A percentile compares a stretch with the other conserved stretches of the same genome.
These are phyloP conservation scores for Crossocerus cetratus DNA, from an alignment of 2,888 invertebrate genomes.

Conservation along the genomic window DNA sequence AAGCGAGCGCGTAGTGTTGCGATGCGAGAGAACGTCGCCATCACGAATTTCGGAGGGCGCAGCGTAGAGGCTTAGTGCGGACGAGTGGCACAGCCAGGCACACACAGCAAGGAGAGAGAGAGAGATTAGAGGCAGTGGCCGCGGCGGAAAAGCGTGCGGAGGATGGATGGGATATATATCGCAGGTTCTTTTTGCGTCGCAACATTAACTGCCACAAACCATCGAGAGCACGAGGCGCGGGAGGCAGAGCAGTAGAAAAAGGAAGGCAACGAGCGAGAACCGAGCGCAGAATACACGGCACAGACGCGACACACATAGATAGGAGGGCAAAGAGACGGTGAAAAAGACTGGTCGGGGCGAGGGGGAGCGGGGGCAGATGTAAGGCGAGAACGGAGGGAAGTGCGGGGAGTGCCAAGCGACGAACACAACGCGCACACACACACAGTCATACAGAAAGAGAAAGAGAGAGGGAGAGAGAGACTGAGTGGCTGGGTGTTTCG, in stretches of 20 bases:
- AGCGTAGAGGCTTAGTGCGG: not conserved
- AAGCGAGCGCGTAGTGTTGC: not conserved
- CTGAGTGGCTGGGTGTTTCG: conserved; percentile 21
- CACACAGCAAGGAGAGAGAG: not conserved
- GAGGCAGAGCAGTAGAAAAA: conserved; percentile 16
- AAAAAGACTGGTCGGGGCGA: too few species aligned
- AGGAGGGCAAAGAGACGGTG: too few species aligned
- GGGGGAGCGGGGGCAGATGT: not conserved
- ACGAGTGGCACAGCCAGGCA: not conserved
- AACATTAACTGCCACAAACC: conserved; percentile 15
- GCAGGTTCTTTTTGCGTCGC: not conserved
- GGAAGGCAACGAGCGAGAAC: conserved; percentile 19
- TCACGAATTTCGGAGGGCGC: not conserved
- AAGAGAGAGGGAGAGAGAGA: not conserved
- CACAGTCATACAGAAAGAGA: too few species aligned
- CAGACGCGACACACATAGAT: not conserved
- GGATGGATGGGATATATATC: conserved; percentile 7
- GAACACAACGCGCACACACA: conserved; percentile 5
- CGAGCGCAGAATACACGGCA: not conserved
- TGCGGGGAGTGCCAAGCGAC: not conserved
- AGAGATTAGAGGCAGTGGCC: not conserved
- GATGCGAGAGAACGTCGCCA: not conserved
- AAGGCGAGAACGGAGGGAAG: not conserved
- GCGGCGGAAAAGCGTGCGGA: too few species aligned
- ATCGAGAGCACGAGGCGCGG: conserved; percentile 24